Evolutionary conservation across 2,113 vertebrate genomes (phyloP).

Genomic region (Cyprinodon tularosa): DNA sequence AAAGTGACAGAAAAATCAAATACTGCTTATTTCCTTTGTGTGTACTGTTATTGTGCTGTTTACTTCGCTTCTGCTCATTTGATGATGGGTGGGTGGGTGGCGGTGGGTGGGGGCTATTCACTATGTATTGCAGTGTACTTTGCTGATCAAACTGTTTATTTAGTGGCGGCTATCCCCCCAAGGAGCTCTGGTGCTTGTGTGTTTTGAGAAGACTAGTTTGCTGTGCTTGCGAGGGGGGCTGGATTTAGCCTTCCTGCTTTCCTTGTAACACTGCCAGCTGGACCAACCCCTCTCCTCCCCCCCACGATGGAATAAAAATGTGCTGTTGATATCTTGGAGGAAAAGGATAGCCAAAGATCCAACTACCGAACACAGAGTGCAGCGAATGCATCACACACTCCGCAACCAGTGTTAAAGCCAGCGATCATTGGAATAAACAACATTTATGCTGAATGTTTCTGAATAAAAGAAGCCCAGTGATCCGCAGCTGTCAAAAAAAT

Average conservation of each 20-base stretch:
- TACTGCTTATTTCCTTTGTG: slow-evolving; percentile 16
- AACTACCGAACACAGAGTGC: slow-evolving; percentile 13
- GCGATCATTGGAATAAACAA: slow-evolving; percentile 3
- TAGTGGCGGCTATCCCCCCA: slow-evolving; percentile 32
- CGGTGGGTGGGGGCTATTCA: slow-evolving; percentile 5
- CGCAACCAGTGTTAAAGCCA: slow-evolving; percentile 8
- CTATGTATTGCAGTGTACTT: slow-evolving; percentile 29
- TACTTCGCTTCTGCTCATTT: slow-evolving; percentile 8
- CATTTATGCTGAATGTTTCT: background rate
- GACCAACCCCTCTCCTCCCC: slow-evolving; percentile 44
- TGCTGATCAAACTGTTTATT: slow-evolving; percentile 54
- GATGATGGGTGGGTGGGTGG: too few species aligned
- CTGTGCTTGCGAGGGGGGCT: slow-evolving; percentile 64
- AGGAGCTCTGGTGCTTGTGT: slow-evolving; percentile 42
- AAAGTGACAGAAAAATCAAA: background rate
- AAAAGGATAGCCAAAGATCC: slow-evolving; percentile 18
- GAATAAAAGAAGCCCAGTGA: background rate
- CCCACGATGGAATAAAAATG: slow-evolving; percentile 55
- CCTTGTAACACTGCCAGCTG: slow-evolving; percentile 67
- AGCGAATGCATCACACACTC: slow-evolving; percentile 12
- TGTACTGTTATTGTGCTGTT: background rate
- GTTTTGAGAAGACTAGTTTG: slow-evolving; percentile 69
- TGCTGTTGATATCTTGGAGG: slow-evolving; percentile 47
- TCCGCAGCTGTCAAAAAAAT: slow-evolving; percentile 4
- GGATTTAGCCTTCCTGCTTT: slow-evolving; percentile 74